Evolutionary conservation across 2,797 vertebrate species (phyloP).

Genomic region (Xiphophorus birchmanni): DNA sequence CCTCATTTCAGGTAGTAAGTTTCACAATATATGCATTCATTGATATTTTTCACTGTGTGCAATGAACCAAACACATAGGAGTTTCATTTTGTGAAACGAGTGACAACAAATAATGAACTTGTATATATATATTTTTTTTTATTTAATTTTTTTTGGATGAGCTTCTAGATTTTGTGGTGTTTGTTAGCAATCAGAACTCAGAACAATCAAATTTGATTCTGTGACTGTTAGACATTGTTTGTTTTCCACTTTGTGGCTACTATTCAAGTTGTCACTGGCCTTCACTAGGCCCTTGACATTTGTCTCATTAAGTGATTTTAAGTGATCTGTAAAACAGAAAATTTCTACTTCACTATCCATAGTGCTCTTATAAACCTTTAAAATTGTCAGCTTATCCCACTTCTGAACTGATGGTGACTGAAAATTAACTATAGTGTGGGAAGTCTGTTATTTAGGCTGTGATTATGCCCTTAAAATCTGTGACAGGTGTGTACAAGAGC

Average conservation of each 20-base stretch:
- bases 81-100: neutral
- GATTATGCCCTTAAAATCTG: slow-evolving; percentile 66
- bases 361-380: slow-evolving; percentile 39
- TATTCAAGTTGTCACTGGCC: slow-evolving; percentile 34
- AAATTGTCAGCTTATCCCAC: slow-evolving; percentile 18
- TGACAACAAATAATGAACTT: neutral
- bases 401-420: slow-evolving; percentile 8
- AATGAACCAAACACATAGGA: neutral
- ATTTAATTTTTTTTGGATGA: slow-evolving; percentile 13
- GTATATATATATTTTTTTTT: neutral
- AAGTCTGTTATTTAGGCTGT: slow-evolving; percentile 57
- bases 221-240: slow-evolving; percentile 4
- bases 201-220: neutral
- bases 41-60: neutral
- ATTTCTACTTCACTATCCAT: slow-evolving; percentile 40
- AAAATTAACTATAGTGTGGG: slow-evolving; percentile 31
- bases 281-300: slow-evolving; percentile 49
- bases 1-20: neutral
- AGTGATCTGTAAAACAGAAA: slow-evolving; percentile 49
- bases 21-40: too few relatives aligned
- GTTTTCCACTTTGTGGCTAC: slow-evolving; percentile 44
- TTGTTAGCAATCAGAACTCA: neutral
- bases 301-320: slow-evolving; percentile 49
- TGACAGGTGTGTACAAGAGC: slow-evolving; percentile 49
- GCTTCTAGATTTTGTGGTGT: slow-evolving; percentile 53